Conservation (phyloP, 2,113 vertebrate species). For the Syngnathus typhle region DNA sequence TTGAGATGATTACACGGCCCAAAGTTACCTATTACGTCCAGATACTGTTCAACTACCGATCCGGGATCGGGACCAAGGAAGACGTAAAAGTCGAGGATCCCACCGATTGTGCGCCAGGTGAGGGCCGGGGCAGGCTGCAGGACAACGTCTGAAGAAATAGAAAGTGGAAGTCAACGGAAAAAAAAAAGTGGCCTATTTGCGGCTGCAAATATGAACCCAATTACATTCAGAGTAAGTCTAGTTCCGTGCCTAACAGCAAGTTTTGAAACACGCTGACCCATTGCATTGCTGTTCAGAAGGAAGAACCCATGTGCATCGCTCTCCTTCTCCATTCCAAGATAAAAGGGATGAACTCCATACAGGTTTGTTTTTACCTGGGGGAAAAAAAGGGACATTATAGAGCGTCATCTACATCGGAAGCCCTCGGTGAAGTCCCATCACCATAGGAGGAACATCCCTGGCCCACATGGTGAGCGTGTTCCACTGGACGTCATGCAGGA, state of each 20-base stretch:
- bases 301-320: slow-evolving; percentile 81
- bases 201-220: neutral
- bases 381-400: neutral
- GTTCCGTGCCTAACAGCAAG: no score
- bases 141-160: slow-evolving; percentile 69
- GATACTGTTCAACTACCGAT: slow-evolving; percentile 77
- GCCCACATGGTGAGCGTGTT: slow-evolving; percentile 85
- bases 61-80: slow-evolving; percentile 76
- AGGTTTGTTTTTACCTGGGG: slow-evolving; percentile 77
- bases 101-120: slow-evolving; percentile 84
- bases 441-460: slow-evolving; percentile 78
- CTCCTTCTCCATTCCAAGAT: slow-evolving; percentile 77
- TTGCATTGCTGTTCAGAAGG: slow-evolving; percentile 86
- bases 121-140: slow-evolving; percentile 80
- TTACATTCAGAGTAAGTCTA: no score
- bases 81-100: slow-evolving; percentile 82
- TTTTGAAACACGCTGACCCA: slow-evolving; percentile 57
- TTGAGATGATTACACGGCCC: neutral
- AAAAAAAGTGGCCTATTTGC: neutral
- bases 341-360: slow-evolving; percentile 85
- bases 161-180: neutral
- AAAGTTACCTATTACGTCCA: slow-evolving; percentile 79
- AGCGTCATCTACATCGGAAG: neutral
- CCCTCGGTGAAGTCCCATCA: slow-evolving; percentile 29
- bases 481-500: slow-evolving; percentile 81